phyloP scores from a whole-genome alignment of 2,888 invertebrate species.

The Conomelus anceps region DNA sequence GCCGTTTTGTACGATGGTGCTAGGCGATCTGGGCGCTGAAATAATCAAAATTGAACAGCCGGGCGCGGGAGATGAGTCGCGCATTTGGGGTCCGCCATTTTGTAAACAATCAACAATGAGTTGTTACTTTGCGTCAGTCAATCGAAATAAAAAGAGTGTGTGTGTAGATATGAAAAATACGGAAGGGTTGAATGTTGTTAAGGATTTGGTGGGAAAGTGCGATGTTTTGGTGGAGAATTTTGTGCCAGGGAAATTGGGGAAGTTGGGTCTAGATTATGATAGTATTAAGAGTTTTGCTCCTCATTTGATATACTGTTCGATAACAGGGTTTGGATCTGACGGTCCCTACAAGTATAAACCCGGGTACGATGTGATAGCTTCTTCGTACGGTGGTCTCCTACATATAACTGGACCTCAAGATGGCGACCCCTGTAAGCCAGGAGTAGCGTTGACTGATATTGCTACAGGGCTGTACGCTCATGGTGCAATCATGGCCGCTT shows the following conservation, averaged over 20 bases:
- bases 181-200: constrained; percentile 57
- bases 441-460: constrained; percentile 88
- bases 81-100: constrained; percentile 93
- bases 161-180: constrained; percentile 73
- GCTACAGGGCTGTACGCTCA: constrained; percentile 92
- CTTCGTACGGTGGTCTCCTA: constrained; percentile 84
- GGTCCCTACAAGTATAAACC: constrained; percentile 82
- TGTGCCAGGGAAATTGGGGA: constrained; percentile 78
- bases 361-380: constrained; percentile 95
- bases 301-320: constrained; percentile 81
- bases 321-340: constrained; percentile 82
- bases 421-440: constrained; percentile 83
- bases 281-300: constrained; percentile 63
- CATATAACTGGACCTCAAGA: constrained; percentile 79
- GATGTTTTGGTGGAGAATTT: constrained; percentile 93
- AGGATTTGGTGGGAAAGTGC: constrained; percentile 64
- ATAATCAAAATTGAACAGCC: constrained; percentile 88
- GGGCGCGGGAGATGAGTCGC: constrained; percentile 74
- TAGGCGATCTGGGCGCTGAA: constrained; percentile 89
- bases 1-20: constrained; percentile 88
- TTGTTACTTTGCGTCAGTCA: constrained; percentile 79
- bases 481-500: constrained; percentile 87
- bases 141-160: constrained; percentile 91
- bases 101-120: constrained; percentile 51
- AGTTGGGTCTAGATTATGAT: constrained; percentile 73